Base-by-base conservation (phyloP, 2,113 vertebrate species). In the Pogonocichla stellata region DNA sequence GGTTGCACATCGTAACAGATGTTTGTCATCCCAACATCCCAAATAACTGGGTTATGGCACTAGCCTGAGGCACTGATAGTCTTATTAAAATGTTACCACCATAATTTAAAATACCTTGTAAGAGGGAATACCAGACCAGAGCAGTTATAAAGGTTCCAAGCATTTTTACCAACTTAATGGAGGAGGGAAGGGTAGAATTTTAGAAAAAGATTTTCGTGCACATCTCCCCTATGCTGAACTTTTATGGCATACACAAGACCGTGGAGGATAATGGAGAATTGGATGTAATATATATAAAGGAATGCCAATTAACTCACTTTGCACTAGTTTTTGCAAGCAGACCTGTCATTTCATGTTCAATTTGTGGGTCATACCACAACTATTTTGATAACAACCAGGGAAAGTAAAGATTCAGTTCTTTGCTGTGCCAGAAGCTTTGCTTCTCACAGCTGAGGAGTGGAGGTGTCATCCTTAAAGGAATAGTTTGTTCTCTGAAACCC, bases 31-130 rank as follows among this genome's bases (percentile, higher is more conserved):
- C 36, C 48, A 90, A 14, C 66, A 54, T 24, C n/a, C 60, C 73
- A 89, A 87, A 74, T 71, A 89, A 78, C 65, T 79, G 53, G 65
- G 29, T 87, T 84, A 58, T 67, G 51, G 73, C 66, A 31, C 40
- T 60, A 58, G 66, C 78, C 5, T 20, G 2, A 7, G 66, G 89
- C 66, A 75, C n/a, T 33, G 61, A 89, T 92, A 91, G 40, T 34
- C 87, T 72, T 85, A 61, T 90, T 92, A 95, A 93, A 91, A 91
- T 64, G 10, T 69, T 93, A 72, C 89, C 45, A 87, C 57, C 17
- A 2, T 84, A 69, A 92, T 92, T 87, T 62, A 65, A 81, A 92
- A 45, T 53, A 47, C n/a, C 31, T 85, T 45, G 12, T 75, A 36
- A 75, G 31, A 84, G 61, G 40, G 57, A 95, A 53, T 38, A 87